Percentiles rank a stretch among this genome's conserved stretches.
phyloP scores from a whole-genome alignment of 2,797 vertebrate genomes.

The Neosilurus hyrtlii region DNA sequence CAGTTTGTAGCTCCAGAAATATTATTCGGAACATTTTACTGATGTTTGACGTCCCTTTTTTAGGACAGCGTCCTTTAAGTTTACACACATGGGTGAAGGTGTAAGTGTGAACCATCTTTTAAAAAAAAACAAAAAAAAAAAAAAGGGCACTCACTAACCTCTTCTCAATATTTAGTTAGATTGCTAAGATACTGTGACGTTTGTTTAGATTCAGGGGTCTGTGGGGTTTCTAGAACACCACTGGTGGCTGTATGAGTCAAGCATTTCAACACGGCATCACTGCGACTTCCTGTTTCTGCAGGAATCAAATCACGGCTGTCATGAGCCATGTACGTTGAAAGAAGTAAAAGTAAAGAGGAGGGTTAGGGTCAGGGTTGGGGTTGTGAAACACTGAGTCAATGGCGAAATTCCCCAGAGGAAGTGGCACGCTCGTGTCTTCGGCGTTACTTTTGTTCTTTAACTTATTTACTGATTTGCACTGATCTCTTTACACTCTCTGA shows the following conservation, averaged over 20 bases:
- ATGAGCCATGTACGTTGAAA: neutral
- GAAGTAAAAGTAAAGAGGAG: neutral
- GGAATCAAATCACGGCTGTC: neutral
- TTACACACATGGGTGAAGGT: neutral
- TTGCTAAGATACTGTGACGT: neutral
- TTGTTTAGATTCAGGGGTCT: conserved; percentile 1
- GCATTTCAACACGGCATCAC: neutral
- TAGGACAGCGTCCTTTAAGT: neutral
- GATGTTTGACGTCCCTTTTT: neutral
- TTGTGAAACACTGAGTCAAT: neutral
- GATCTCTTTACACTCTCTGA: conserved; percentile 30
- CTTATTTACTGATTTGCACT: neutral
- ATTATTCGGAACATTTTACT: neutral
- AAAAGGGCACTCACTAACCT: neutral
- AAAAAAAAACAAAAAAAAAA: neutral
- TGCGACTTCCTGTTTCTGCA: neutral
- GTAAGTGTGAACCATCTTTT: neutral
- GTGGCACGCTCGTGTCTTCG: conserved; percentile 10
- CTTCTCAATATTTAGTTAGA: neutral
- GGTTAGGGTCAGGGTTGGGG: neutral
- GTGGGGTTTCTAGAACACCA: too few species aligned
- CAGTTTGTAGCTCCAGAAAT: too few species aligned
- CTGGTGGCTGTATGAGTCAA: neutral
- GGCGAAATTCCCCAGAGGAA: conserved; percentile 1
- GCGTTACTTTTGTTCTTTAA: neutral